Evolutionary conservation across 1,140 invertebrate genomes (phyloP), one percentile per base, ranked within the genome.

Genomic region (Tetraneura akinire): DNA sequence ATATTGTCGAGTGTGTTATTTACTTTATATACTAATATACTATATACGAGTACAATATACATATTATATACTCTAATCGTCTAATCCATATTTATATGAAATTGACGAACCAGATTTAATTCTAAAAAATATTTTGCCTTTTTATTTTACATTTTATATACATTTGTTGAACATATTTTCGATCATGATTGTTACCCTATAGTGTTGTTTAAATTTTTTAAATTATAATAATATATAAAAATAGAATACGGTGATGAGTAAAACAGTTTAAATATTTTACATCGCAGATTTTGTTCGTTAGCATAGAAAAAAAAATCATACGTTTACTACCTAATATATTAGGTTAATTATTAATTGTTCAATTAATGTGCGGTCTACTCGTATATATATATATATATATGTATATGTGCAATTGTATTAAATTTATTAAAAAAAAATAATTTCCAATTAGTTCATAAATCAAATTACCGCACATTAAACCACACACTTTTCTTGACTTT

Each of bases 391-490:
- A 23, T n/a, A 62, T 5, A 32, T 9, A 32, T 14, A 45, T n/a
- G 13, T 11, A 16, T n/a, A 14, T n/a, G n/a, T n/a, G n/a, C 42
- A 45, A 5, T 26, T 10, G 21, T 29, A 3, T 45, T 29, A 29
- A 49, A 71, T 51, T 51, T 51, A 71, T 71, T 51, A 51, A 0
- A 1, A 71, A 71, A 53, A 71, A 71, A 51, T 71, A n/a, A 51
- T 51, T 71, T 10, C 45, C 23, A 49, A 71, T 71, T 71, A 71
- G 68, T 71, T 71, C 45, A 71, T 71, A 71, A 71, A 71, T 71
- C 68, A 71, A 26, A 9, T 26, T 10, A 37, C 9, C 18, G 23
- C 45, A 10, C 18, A 37, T 71, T 18, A 51, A 26, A 51, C 51
- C 26, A 16, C 68, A 71, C 9, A 29, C 68, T 71, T 71, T 71